Conservation (phyloP, 2,113 vertebrate genomes). For the Hippolais icterina region DNA sequence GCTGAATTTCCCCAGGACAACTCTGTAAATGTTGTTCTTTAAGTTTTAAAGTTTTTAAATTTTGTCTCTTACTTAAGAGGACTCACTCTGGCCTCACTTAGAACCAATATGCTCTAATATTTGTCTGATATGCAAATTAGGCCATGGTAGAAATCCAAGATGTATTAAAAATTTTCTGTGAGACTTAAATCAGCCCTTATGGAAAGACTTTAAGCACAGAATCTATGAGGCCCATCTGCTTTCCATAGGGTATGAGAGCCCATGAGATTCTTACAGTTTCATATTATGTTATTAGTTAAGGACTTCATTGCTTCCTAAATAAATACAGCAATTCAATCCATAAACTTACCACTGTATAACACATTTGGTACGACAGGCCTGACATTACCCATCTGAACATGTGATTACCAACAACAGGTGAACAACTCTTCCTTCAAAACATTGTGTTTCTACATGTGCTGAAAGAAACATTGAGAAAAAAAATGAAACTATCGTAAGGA, state of each 20-base stretch:
- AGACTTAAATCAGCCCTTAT: neutral
- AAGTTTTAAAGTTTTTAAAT: neutral
- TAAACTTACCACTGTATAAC: neutral
- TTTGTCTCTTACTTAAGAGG: neutral
- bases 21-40: neutral
- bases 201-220: neutral
- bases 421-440: neutral
- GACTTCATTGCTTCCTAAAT: constrained; percentile 15
- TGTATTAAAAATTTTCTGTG: neutral
- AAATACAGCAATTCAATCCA: constrained; percentile 18
- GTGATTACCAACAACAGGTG: neutral
- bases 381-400: neutral
- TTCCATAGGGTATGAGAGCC: neutral
- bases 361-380: neutral
- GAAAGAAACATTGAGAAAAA: neutral
- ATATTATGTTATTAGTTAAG: constrained; percentile 9
- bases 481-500: neutral
- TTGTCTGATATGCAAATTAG: neutral
- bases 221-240: neutral
- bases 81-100: neutral
- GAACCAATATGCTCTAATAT: neutral
- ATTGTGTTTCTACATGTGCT: neutral
- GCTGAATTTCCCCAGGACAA: neutral
- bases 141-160: neutral
- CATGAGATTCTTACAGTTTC: neutral